Base-by-base conservation (phyloP, 2,113 vertebrate genomes). In the Gallinago jamesoni region DNA sequence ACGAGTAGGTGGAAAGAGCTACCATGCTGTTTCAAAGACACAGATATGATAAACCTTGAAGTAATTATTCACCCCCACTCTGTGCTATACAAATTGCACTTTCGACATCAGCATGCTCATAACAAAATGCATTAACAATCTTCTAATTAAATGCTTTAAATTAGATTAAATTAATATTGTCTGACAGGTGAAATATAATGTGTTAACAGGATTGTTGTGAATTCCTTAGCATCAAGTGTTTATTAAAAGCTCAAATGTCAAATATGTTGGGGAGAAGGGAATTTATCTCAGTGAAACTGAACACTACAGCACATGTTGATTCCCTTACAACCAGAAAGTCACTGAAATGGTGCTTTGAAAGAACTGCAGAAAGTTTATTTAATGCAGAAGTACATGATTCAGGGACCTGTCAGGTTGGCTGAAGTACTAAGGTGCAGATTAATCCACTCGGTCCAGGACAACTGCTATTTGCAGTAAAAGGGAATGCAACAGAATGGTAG, bases 81-180 rank as follows among this genome's bases (percentile, higher is more conserved):
- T 17, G 67, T 14, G 37, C 24, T 31, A 84, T 76, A 57, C 66
- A 92, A 84, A 81, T 48, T 73, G 76, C 75, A 81, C 85, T 66
- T 74, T 69, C 5, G 3, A 87, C 76, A 91, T 21, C 53, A 95
- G 37, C 21, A 62, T 17, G 33, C 50, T 47, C 10, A 1, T 30
- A 92, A 92, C 2, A 82, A 92, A 93, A 83, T 41, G 81, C 12
- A 33, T 96, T 95, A 96, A 91, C 84, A 72, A 68, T 10, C 39
- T 84, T 66, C 82, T 94, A 94, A 96, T 94, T 96, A 96, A 96
- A 92, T 84, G 47, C 45, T 95, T 94, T 96, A 95, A 97, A 93
- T 82, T 69, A 83, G 48, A 96, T 87, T 69, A 56, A 90, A 97
- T 95, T 74, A 68, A 79, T 73, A 82, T 24, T 52, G 39, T 63